Conservation (phyloP, 1,140 invertebrate genomes). For the Apocrypta bakeri region DNA sequence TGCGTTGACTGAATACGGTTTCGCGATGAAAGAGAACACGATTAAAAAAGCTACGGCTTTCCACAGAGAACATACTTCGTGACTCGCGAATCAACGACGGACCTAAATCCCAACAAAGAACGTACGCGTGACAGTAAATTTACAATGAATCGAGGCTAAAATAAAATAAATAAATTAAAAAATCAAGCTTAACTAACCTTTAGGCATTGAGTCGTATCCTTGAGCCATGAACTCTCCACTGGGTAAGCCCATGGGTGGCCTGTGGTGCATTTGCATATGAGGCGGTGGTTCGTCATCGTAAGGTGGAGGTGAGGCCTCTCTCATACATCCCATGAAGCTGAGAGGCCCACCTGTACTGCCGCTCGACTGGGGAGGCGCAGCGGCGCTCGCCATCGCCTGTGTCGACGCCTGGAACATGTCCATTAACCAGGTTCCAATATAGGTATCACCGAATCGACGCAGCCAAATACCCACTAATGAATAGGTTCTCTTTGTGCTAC, state of each 20-base stretch:
- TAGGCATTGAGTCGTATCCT: slow-evolving; percentile 66
- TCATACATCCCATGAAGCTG: slow-evolving; percentile 74
- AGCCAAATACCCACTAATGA: slow-evolving; percentile 58
- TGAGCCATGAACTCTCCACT: slow-evolving; percentile 65
- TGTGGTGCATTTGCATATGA: slow-evolving; percentile 52
- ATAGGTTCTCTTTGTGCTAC: slow-evolving; percentile 17
- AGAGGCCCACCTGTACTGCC: slow-evolving; percentile 68
- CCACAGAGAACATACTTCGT: not conserved
- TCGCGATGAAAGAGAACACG: not conserved
- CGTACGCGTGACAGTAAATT: no score
- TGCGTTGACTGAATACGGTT: not conserved
- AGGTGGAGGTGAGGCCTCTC: slow-evolving; percentile 72
- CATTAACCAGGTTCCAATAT: slow-evolving; percentile 62
- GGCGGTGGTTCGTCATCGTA: slow-evolving; percentile 57
- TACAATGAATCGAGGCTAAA: no score
- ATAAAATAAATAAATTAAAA: not conserved
- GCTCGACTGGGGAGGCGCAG: slow-evolving; percentile 52
- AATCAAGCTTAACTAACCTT: slow-evolving; percentile 61
- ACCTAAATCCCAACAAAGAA: no score
- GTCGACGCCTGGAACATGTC: slow-evolving; percentile 65
- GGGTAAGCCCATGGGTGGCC: slow-evolving; percentile 71
- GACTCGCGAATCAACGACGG: not conserved
- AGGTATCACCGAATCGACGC: slow-evolving; percentile 60
- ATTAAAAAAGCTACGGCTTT: not conserved
- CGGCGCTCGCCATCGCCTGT: slow-evolving; percentile 67